Percentiles rank a stretch among this genome's conserved stretches.
Evolutionary conservation across 2,888 invertebrate species (phyloP).

Genomic region (Drosophila neotestacea): DNA sequence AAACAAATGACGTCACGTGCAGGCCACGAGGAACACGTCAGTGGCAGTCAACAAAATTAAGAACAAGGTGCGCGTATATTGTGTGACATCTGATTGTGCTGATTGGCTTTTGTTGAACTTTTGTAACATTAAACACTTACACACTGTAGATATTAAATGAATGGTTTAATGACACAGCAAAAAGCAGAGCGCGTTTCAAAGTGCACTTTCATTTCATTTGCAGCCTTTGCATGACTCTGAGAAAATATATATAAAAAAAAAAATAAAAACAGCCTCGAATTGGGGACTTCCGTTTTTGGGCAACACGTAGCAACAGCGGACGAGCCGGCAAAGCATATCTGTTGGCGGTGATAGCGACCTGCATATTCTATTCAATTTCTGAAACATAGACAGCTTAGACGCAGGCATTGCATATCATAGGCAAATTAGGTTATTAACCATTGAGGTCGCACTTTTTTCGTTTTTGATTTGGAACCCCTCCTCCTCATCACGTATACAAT

Average conservation of each 20-base stretch:
- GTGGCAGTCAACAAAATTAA: constrained; percentile 25
- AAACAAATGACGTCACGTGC: constrained; percentile 50
- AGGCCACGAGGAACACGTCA: constrained; percentile 61
- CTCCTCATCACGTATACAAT: constrained; percentile 26
- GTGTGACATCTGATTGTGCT: constrained; percentile 32
- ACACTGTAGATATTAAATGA: constrained; percentile 2
- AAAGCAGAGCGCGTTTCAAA: constrained; percentile 32
- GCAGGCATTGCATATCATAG: constrained; percentile 3
- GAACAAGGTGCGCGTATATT: constrained; percentile 40
- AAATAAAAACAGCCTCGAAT: constrained; percentile 23
- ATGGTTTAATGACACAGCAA: constrained; percentile 25
- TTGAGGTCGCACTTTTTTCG: constrained; percentile 22
- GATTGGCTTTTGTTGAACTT: constrained; percentile 44
- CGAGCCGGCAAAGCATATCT: constrained; percentile 29
- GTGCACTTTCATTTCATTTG: constrained; percentile 27
- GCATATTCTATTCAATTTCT: constrained; percentile 24
- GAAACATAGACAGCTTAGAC: constrained; percentile 13
- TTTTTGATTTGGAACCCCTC: constrained; percentile 15
- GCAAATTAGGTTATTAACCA: constrained; percentile 40
- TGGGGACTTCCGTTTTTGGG: constrained; percentile 44
- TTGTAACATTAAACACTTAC: background rate
- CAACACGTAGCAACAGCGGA: constrained; percentile 42
- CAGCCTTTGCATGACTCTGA: background rate
- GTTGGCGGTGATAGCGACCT: constrained; percentile 18
- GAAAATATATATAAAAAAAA: constrained; percentile 14